Evolutionary conservation across 2,888 invertebrate genomes (phyloP).

Genomic region (Chironomus riparius): DNA sequence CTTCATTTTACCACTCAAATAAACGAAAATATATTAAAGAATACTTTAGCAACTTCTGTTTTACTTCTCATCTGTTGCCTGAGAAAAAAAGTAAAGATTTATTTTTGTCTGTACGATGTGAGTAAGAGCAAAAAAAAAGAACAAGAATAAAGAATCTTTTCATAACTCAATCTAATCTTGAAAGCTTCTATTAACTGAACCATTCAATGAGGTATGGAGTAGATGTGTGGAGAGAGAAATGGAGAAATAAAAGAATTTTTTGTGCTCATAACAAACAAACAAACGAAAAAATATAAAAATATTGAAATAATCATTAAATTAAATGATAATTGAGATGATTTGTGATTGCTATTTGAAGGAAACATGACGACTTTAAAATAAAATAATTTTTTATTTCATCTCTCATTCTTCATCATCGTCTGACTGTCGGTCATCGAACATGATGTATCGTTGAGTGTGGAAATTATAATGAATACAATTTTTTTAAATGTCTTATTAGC

Average conservation of each 20-base stretch:
- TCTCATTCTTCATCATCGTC: not conserved
- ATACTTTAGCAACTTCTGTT: too few species aligned
- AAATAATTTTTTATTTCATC: too few species aligned
- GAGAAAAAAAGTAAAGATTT: too few species aligned
- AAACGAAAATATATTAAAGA: too few species aligned
- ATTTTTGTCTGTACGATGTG: too few species aligned
- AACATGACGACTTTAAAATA: conserved; percentile 6
- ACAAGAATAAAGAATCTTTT: conserved; percentile 4
- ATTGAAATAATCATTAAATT: conserved; percentile 25
- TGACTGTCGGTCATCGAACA: not conserved
- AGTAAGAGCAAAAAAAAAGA: too few species aligned
- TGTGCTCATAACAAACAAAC: not conserved
- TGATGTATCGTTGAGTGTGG: not conserved
- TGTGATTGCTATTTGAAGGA: conserved; percentile 22
- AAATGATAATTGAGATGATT: conserved; percentile 25
- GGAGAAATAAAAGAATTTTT: too few species aligned
- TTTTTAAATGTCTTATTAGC: not conserved
- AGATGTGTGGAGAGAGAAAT: not conserved
- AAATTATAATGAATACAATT: not conserved
- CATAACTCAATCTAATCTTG: conserved; percentile 24
- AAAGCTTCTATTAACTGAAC: conserved; percentile 1
- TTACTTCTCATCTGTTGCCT: too few species aligned
- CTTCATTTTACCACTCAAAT: too few species aligned
- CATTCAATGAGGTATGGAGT: not conserved
- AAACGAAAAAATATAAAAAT: not conserved